Evolutionary conservation across 2,888 invertebrate genomes (phyloP), one percentile per base, ranked within the genome.

Genomic region (Rotaria socialis): DNA sequence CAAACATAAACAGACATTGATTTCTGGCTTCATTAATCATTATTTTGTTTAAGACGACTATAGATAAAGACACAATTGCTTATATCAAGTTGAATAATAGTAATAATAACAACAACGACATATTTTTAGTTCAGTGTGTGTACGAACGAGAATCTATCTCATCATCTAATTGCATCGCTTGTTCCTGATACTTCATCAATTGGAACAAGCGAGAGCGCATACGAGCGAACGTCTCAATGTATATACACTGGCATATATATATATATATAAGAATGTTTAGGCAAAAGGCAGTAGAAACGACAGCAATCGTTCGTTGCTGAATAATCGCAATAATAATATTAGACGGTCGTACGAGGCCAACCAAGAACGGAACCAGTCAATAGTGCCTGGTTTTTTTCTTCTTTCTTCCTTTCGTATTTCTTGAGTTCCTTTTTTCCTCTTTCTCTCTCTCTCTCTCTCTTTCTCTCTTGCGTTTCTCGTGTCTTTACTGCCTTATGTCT

Each of bases 41-140:
- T 4, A 35, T 67, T 35, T 67, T 67, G 4, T 35, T 27, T n/a
- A 60, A 67, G 67, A 67, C 35, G 67, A 35, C 35, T 67, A 35
- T 35, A 67, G 67, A 67, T 67, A 67, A 67, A 35, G 67, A 67
- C 67, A 67, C 67, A 67, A 67, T 67, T 67, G 67, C 67, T 67
- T 67, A 67, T 27, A 67, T 67, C 67, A 35, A 27, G 67, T 35
- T 67, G 67, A 67, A 41, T 35, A 41, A 67, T 67, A 67, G 35
- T 35, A 67, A 41, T 35, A 35, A 35, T 35, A 60, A 27, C 11
- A 27, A 60, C 27, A 60, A 60, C 60, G 35, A 67, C 67, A 67
- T 16, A 67, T 35, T 5, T 35, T 35, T 67, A 16, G 67, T 67
- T 67, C 67, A 67, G 67, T 67, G 67, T 67, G 35, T 67, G 67